phyloP scores from a whole-genome alignment of 2,113 vertebrate species.

The Megaceryle maxima region DNA sequence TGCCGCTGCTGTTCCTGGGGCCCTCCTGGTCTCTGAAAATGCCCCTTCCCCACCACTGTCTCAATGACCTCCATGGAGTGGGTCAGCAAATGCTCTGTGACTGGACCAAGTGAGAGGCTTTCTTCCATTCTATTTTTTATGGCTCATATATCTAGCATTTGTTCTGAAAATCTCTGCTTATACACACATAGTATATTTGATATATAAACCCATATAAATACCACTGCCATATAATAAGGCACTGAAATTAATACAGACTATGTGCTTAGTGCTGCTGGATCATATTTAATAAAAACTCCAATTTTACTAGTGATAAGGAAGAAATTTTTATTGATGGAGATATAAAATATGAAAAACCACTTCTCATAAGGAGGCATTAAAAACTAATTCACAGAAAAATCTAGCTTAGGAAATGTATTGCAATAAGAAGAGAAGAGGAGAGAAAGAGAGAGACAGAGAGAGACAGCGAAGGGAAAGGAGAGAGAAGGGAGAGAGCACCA shows the following conservation, averaged over 20 bases:
- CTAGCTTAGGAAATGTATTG: background rate
- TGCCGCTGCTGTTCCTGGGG: background rate
- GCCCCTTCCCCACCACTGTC: background rate
- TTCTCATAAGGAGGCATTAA: conserved; percentile 13
- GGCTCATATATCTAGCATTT: background rate
- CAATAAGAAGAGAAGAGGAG: background rate
- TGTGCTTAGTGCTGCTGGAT: conserved; percentile 4
- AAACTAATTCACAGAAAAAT: conserved; percentile 28
- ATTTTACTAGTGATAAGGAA: conserved; percentile 20
- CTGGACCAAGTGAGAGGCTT: background rate
- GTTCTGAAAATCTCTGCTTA: conserved; percentile 1
- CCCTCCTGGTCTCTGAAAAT: background rate
- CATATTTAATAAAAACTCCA: conserved; percentile 48
- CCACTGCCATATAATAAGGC: background rate
- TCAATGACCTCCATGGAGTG: background rate
- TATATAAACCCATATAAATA: conserved; percentile 41
- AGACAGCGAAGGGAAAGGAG: background rate
- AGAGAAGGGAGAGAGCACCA: background rate
- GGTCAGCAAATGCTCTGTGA: background rate
- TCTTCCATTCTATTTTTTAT: background rate
- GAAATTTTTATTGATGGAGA: conserved; percentile 36
- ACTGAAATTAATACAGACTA: conserved; percentile 30
- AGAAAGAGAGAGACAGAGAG: background rate
- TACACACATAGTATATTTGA: conserved; percentile 24
- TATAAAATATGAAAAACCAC: conserved; percentile 45